Evolutionary conservation across 2,797 vertebrate genomes (phyloP).

Genomic region (Sebastiscus tertius): DNA sequence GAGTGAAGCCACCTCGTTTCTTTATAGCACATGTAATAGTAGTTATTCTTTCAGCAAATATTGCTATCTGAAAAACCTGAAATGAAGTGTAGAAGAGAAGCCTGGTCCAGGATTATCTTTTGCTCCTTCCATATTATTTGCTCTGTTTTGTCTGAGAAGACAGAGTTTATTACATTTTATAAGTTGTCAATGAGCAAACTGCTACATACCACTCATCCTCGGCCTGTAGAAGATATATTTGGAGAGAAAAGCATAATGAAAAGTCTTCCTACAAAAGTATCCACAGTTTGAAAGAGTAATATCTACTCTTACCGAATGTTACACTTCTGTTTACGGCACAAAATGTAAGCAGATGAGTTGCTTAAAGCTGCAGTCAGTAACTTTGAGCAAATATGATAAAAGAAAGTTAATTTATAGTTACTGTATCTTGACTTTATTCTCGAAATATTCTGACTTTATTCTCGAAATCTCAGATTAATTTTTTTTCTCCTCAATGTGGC

Average conservation of each 20-base stretch:
- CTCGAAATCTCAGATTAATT: too few relatives aligned
- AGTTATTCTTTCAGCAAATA: neutral
- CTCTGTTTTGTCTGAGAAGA: neutral
- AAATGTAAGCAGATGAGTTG: slow-evolving; percentile 12
- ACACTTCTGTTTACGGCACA: neutral
- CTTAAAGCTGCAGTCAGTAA: neutral
- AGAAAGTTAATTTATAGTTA: too few relatives aligned
- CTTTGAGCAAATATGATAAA: neutral
- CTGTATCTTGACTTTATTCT: too few relatives aligned
- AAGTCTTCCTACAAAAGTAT: neutral
- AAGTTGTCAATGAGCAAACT: neutral
- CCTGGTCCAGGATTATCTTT: neutral
- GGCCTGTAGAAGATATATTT: neutral
- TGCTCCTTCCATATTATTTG: neutral
- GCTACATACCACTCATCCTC: neutral
- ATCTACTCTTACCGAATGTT: neutral
- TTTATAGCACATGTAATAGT: neutral
- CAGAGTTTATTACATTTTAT: neutral
- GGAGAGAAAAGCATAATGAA: neutral
- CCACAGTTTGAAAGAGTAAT: neutral
- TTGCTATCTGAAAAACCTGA: neutral
- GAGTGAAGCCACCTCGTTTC: neutral
- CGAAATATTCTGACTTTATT: too few relatives aligned
- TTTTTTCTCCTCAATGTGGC: too few relatives aligned
- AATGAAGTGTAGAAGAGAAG: too few relatives aligned